Conservation (phyloP, 2,113 vertebrate genomes). For the Gambusia affinis region DNA sequence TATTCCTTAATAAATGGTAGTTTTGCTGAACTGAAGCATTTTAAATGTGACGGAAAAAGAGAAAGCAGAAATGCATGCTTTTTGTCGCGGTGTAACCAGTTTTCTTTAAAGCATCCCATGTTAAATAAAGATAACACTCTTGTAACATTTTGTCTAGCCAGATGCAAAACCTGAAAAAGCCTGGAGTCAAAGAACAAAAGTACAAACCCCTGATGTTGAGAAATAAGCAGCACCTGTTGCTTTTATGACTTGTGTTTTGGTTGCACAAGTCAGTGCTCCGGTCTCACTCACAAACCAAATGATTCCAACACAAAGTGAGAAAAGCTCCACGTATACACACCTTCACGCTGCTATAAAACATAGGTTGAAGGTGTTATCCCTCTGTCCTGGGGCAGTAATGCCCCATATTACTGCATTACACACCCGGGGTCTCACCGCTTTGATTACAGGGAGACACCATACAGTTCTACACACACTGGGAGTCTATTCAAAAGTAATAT, state of each 20-base stretch:
- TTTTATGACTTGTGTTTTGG: background rate
- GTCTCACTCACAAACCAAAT: background rate
- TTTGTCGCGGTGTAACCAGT: background rate
- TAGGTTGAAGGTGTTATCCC: slow-evolving; percentile 70
- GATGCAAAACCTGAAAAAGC: too few species aligned
- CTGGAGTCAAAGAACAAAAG: too few species aligned
- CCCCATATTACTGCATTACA: slow-evolving; percentile 81
- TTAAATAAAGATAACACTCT: background rate
- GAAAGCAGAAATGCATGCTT: background rate
- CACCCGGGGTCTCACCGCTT: slow-evolving; percentile 65
- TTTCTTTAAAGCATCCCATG: background rate
- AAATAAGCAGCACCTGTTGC: too few species aligned
- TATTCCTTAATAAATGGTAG: too few species aligned
- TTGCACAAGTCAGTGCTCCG: background rate
- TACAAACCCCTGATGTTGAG: too few species aligned
- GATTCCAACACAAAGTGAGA: slow-evolving; percentile 19
- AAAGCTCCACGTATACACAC: slow-evolving; percentile 33
- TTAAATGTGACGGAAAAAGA: too few species aligned
- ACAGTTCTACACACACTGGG: slow-evolving; percentile 47
- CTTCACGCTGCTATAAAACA: slow-evolving; percentile 74
- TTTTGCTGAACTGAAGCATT: too few species aligned
- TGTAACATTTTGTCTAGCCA: too few species aligned
- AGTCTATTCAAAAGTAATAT: background rate
- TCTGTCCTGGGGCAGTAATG: slow-evolving; percentile 73
- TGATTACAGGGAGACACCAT: slow-evolving; percentile 70